Evolutionary conservation across 1,140 invertebrate species (phyloP).

Genomic region (Trissolcus basalis): DNA sequence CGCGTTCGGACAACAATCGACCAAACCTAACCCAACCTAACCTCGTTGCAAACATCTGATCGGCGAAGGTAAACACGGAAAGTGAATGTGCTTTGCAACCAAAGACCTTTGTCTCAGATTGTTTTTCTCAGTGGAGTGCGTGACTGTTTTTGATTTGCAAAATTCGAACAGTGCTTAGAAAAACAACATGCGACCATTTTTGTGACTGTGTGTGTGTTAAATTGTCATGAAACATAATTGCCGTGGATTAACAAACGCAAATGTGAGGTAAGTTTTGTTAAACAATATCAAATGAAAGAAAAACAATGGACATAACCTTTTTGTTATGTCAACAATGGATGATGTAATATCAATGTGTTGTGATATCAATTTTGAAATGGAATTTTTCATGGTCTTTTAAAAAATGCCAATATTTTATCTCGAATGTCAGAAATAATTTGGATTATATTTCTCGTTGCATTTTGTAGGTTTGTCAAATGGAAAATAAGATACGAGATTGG

Average conservation of each 20-base stretch:
- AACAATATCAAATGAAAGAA: neutral
- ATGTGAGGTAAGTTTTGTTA: neutral
- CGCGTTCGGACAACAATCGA: slow-evolving; percentile 1
- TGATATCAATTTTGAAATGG: too few relatives aligned
- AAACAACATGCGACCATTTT: too few relatives aligned
- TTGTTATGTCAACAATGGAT: neutral
- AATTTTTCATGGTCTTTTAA: too few relatives aligned
- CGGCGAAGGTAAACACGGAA: slow-evolving; percentile 18
- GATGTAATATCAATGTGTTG: too few relatives aligned
- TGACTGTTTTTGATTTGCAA: too few relatives aligned
- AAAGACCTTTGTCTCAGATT: too few relatives aligned
- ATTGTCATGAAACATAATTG: neutral
- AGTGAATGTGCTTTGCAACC: slow-evolving; percentile 16
- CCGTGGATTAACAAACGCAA: too few relatives aligned
- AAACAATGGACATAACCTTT: neutral
- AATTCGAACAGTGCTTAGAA: too few relatives aligned
- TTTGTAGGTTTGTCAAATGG: slow-evolving; percentile 12
- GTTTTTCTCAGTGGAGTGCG: too few relatives aligned
- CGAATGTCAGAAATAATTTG: too few relatives aligned
- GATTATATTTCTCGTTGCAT: too few relatives aligned
- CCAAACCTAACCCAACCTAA: slow-evolving; percentile 21
- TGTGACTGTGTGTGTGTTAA: slow-evolving; percentile 1
- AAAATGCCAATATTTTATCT: too few relatives aligned
- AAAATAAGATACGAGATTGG: slow-evolving; percentile 5
- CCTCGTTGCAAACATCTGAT: slow-evolving; percentile 16